These are phyloP conservation scores for Notolepis coatsorum DNA, from an alignment of 2,797 vertebrate genomes.

Conservation along the genomic window DNA sequence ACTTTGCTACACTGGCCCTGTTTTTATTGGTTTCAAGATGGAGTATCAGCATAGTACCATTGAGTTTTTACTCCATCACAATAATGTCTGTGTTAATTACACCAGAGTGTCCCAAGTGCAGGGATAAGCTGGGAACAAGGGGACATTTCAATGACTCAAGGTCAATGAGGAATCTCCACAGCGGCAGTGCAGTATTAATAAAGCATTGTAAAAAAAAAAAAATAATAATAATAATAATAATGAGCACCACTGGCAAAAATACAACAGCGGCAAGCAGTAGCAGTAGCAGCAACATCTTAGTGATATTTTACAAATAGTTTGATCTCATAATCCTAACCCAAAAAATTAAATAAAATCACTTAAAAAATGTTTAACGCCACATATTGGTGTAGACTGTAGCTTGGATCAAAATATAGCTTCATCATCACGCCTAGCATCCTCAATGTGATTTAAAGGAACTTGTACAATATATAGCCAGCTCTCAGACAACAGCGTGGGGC, in stretches of 20 bases:
- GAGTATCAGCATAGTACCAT: slow-evolving; percentile 55
- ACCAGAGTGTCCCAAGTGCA: slow-evolving; percentile 77
- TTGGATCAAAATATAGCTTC: too few species aligned
- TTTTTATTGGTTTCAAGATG: slow-evolving; percentile 74
- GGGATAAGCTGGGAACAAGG: slow-evolving; percentile 76
- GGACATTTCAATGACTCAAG: slow-evolving; percentile 77
- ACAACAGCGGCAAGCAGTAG: slow-evolving; percentile 31
- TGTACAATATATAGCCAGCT: slow-evolving; percentile 32
- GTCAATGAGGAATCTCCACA: slow-evolving; percentile 79
- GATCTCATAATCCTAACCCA: slow-evolving; percentile 49
- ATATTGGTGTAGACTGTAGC: too few species aligned
- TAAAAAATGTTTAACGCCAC: too few species aligned
- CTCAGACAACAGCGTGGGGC: slow-evolving; percentile 71
- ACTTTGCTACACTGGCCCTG: slow-evolving; percentile 63
- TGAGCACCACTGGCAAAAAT: slow-evolving; percentile 65
- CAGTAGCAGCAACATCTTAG: slow-evolving; percentile 46
- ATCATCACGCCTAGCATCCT: slow-evolving; percentile 58
- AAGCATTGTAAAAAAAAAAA: slow-evolving; percentile 51
- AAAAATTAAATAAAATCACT: too few species aligned
- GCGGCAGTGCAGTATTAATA: slow-evolving; percentile 76
- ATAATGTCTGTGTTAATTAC: slow-evolving; percentile 81
- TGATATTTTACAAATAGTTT: slow-evolving; percentile 62
- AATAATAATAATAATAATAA: slow-evolving; percentile 69
- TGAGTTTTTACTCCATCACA: slow-evolving; percentile 71
- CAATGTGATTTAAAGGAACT: background rate